Evolutionary conservation across 2,888 invertebrate genomes (phyloP), one percentile per base, ranked within the genome.

Genomic region (Hirtodrosophila confusa): DNA sequence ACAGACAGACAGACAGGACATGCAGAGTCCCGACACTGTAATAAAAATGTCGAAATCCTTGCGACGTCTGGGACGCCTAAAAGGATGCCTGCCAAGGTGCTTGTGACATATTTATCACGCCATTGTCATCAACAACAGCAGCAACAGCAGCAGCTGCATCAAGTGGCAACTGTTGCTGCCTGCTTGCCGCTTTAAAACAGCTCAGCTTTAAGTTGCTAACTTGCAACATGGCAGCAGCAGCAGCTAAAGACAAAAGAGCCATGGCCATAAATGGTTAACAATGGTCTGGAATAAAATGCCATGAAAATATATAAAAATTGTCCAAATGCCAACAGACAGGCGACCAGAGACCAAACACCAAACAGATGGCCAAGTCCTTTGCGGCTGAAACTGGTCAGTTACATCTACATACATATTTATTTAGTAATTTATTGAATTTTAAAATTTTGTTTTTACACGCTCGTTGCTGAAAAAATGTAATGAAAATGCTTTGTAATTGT

Each of bases 391-490:
- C 48, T 56, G 56, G 6, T 8, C 45, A 35, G 41, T 56, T 50
- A 31, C n/a, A 61, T 3, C 10, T 11, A 36, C 11, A 47, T 17
- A 44, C 39, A 60, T 51, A 57, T 75, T 75, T 67, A 68, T 75
- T 78, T 71, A 63, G 69, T 75, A 75, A 82, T 76, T 85, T 80
- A 80, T 86, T 78, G 77, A 83, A 83, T 76, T 75, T 78, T 78
- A 63, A 80, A 77, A 64, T 76, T 63, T 8, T 31, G 31, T 31
- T 31, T 31, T 27, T 27, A 27, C 23, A 54, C 65, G 61, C 63
- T 61, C 41, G 27, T 43, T 36, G 36, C 56, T 0, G 10, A 45
- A 44, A 71, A 53, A 49, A 23, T 1, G 36, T 36, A 23, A n/a
- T n/a, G n/a, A n/a, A n/a, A n/a, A n/a, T n/a, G 62, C 71, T 36